These are phyloP conservation scores for Scotopteryx bipunctaria DNA, from an alignment of 2,888 invertebrate genomes.

Conservation along the genomic window DNA sequence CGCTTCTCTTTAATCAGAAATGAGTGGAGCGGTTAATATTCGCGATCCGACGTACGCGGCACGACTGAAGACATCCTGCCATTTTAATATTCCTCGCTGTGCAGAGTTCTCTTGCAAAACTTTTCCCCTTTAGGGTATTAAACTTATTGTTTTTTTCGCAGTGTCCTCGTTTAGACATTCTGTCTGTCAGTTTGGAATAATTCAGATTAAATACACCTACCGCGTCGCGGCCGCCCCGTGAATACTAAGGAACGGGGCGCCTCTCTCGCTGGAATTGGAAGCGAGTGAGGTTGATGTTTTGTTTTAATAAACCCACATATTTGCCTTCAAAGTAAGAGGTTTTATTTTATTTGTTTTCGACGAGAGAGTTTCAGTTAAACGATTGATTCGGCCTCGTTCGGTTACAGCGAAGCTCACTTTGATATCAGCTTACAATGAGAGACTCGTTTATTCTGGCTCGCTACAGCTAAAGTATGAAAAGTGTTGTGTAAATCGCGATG, in stretches of 20 bases:
- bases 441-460: conserved; percentile 3
- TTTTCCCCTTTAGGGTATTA: conserved; percentile 58
- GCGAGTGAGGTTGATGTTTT: conserved; percentile 70
- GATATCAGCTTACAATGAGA: conserved; percentile 27
- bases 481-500: conserved; percentile 17
- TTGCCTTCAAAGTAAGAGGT: conserved; percentile 68
- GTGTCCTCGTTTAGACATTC: conserved; percentile 67
- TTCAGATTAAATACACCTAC: conserved; percentile 80
- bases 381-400: conserved; percentile 32
- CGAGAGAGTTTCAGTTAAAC: conserved; percentile 36
- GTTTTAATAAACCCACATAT: conserved; percentile 77
- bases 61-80: conserved; percentile 59
- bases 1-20: conserved; percentile 73
- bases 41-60: conserved; percentile 61
- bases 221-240: conserved; percentile 61
- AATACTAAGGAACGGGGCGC: conserved; percentile 67
- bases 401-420: conserved; percentile 30
- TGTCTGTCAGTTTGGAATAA: conserved; percentile 75
- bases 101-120: conserved; percentile 63
- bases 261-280: conserved; percentile 68
- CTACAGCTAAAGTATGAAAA: conserved; percentile 11
- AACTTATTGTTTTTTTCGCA: conserved; percentile 63
- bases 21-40: conserved; percentile 69
- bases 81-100: conserved; percentile 72
- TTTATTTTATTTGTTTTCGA: conserved; percentile 67